A percentile compares a stretch with the other conserved stretches of the same genome.
These are phyloP conservation scores for Rhipidura dahli DNA, from an alignment of 2,113 vertebrate genomes.

Conservation along the genomic window DNA sequence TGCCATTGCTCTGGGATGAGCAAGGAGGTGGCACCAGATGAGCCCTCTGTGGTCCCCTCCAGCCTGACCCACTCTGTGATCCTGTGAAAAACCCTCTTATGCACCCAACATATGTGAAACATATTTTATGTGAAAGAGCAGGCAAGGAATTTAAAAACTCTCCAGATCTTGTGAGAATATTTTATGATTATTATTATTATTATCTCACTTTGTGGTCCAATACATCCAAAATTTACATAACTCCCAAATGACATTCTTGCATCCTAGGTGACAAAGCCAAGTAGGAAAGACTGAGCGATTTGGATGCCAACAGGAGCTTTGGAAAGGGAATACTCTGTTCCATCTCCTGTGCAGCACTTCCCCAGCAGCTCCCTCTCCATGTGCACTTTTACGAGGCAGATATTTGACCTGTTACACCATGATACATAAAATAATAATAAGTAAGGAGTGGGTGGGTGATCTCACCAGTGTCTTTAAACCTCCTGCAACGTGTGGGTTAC, in stretches of 20 bases:
- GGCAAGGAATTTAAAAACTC: neutral
- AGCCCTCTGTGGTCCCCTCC: neutral
- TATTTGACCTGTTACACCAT: slow-evolving; percentile 49
- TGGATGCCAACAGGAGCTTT: neutral
- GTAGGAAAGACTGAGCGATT: neutral
- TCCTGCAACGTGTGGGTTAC: slow-evolving; percentile 45
- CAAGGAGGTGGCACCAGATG: neutral
- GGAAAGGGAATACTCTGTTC: neutral
- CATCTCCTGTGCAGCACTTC: neutral
- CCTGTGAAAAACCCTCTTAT: neutral
- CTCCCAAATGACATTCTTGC: neutral
- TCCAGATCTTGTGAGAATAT: neutral
- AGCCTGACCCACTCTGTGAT: neutral
- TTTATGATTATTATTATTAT: neutral
- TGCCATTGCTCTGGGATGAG: neutral
- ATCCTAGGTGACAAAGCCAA: neutral
- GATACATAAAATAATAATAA: slow-evolving; percentile 39
- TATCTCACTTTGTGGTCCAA: neutral
- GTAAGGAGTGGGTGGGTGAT: slow-evolving; percentile 47
- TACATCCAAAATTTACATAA: neutral
- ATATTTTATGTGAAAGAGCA: neutral
- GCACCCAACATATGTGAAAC: rapidly evolving
- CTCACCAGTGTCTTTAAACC: slow-evolving; percentile 38
- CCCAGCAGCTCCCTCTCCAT: neutral
- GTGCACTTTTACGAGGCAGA: neutral